Evolutionary conservation across 2,797 vertebrate genomes (phyloP), one percentile per base, ranked within the genome.

Genomic region (Poeciliopsis presidionis): DNA sequence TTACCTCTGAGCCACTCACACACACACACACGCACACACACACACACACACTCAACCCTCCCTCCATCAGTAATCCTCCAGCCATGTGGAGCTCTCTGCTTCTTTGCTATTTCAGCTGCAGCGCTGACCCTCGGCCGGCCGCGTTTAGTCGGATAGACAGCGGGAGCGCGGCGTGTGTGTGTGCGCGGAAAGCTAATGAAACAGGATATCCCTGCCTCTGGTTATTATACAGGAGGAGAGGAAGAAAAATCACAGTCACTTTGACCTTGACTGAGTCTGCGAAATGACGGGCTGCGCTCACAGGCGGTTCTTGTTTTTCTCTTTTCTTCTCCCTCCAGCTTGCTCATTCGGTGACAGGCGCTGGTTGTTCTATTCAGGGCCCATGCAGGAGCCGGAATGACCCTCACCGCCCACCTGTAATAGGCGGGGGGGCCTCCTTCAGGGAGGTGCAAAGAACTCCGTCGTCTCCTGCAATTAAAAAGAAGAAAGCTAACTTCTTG

Each of bases 91-190:
- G 55, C 75, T 86, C 73, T 77, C 36, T 14, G 30, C 72, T 79
- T 83, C 6, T 88, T 87, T 90, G 84, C 86, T 88, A 77, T 89
- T 90, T 89, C 80, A 90, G 89, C 88, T 89, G 90, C 73, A 28
- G 85, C 82, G 75, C 82, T 46, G 47, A 78, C 81, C 76, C 86
- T 86, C 86, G 70, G 85, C 79, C 80, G 47, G 85, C 49, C 84
- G 77, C 83, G 80, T 88, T 90, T 81, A 85, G 88, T 87, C 22
- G 76, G 86, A 86, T 84, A 75, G 79, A 81, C 63, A 16, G 84
- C 72, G 41, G 85, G 76, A 73, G 72, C n/a, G 78, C 75, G 59
- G 84, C 72, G 87, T 88, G 87, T 81, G 87, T 81, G 49, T 25
- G 49, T 25, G 49, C 49, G 20, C 1, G 84, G 89, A 90, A 86